phyloP scores from a whole-genome alignment of 1,140 invertebrate genomes.

The Anoplophora glabripennis region DNA sequence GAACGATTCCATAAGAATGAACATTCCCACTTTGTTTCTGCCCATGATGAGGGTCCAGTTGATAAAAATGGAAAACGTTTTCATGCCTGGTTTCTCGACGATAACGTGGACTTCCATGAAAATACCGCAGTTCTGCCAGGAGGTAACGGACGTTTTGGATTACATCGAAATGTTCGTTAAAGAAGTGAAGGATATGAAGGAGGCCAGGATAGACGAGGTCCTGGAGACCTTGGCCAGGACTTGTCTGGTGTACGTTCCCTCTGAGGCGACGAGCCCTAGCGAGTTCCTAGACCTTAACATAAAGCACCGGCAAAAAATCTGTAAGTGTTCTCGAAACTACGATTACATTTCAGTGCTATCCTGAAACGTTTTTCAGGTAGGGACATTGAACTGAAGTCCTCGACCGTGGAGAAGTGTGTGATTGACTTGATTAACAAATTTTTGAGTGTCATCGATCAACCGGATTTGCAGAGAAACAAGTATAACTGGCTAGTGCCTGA shows the following conservation, averaged over 20 bases:
- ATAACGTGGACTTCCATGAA: conserved; percentile 80
- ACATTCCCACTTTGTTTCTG: conserved; percentile 63
- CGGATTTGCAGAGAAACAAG: conserved; percentile 55
- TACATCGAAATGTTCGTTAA: conserved; percentile 70
- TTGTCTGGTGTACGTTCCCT: conserved; percentile 63
- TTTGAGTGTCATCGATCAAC: conserved; percentile 56
- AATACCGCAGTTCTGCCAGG: conserved; percentile 61
- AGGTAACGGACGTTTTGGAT: conserved; percentile 57
- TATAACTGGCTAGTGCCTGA: conserved; percentile 65
- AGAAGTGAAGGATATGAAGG: conserved; percentile 69
- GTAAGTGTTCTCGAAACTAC: conserved; percentile 38
- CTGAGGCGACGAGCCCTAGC: conserved; percentile 61
- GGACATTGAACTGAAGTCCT: conserved; percentile 59
- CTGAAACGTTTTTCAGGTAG: conserved; percentile 35
- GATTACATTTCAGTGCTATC: conserved; percentile 4
- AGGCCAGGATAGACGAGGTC: conserved; percentile 70
- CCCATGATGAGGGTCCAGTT: conserved; percentile 67
- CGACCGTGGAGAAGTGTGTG: conserved; percentile 62
- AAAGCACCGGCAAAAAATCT: conserved; percentile 53
- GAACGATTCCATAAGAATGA: conserved; percentile 56
- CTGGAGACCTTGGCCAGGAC: conserved; percentile 64
- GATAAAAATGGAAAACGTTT: conserved; percentile 64
- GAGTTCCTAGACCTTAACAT: conserved; percentile 67
- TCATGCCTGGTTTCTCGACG: conserved; percentile 73
- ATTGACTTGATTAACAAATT: conserved; percentile 71